These are phyloP conservation scores for Pygmarrhopalites habei DNA, from an alignment of 1,140 invertebrate genomes.

Conservation along the genomic window DNA sequence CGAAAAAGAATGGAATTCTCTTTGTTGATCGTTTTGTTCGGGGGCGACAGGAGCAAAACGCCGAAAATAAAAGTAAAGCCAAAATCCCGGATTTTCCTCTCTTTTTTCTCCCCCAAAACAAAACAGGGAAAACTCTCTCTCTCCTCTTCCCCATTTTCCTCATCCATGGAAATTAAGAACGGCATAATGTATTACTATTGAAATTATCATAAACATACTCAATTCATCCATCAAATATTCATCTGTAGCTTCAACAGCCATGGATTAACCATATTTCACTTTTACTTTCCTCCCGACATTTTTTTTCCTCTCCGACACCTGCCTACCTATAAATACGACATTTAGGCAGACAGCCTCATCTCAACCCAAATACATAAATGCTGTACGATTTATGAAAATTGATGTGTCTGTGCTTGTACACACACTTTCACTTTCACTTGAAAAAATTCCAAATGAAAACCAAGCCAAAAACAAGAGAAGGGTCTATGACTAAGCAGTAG, in stretches of 20 bases:
- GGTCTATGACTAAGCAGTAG: no score
- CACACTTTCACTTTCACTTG: no score
- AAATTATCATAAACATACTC: neutral
- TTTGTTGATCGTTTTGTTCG: slow-evolving; percentile 21
- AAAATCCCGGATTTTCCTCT: neutral
- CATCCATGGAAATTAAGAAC: slow-evolving; percentile 4
- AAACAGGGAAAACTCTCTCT: neutral
- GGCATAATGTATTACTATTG: neutral
- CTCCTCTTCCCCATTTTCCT: neutral
- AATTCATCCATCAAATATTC: slow-evolving; percentile 1
- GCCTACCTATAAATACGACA: no score
- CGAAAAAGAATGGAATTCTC: slow-evolving; percentile 6
- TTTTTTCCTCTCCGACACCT: no score
- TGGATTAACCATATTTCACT: neutral
- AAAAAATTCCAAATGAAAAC: no score
- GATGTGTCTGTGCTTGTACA: no score
- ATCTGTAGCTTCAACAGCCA: no score
- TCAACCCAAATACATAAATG: no score
- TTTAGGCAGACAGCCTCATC: no score
- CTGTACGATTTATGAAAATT: no score
- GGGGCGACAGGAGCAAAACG: slow-evolving; percentile 21
- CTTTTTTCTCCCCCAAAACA: neutral
- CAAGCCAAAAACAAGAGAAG: no score
- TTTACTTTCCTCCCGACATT: no score
- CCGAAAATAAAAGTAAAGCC: slow-evolving; percentile 10